Percentiles rank a stretch among this genome's conserved stretches.
phyloP scores from a whole-genome alignment of 2,888 invertebrate species.

The Rhingia rostrata region DNA sequence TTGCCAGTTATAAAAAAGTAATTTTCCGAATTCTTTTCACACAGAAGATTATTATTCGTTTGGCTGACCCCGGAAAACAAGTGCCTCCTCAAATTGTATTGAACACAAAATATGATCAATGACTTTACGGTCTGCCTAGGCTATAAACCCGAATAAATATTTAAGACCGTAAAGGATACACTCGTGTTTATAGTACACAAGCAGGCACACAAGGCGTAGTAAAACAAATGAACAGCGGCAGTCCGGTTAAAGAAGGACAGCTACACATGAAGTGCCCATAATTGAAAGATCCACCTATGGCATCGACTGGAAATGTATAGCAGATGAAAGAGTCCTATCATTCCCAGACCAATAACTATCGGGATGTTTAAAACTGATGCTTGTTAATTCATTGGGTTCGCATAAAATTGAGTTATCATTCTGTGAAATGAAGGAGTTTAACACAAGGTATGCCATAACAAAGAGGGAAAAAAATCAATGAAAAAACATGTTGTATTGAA shows the following conservation, averaged over 20 bases:
- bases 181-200: conserved; percentile 40
- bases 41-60: conserved; percentile 54
- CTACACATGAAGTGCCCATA: conserved; percentile 52
- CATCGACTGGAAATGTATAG: conserved; percentile 57
- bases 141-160: conserved; percentile 70
- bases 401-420: conserved; percentile 56
- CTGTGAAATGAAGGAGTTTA: conserved; percentile 8
- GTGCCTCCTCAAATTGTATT: conserved; percentile 57
- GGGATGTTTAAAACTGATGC: background rate
- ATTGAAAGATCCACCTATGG: conserved; percentile 67
- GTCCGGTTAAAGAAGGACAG: background rate
- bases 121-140: conserved; percentile 63
- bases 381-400: conserved; percentile 27
- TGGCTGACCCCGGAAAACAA: conserved; percentile 18
- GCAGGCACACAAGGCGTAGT: conserved; percentile 30
- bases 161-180: conserved; percentile 56
- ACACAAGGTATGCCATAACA: conserved; percentile 4
- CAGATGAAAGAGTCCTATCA: conserved; percentile 48
- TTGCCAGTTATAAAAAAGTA: conserved; percentile 49
- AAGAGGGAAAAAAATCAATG: conserved; percentile 19
- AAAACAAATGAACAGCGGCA: conserved; percentile 8
- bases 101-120: conserved; percentile 70
- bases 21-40: conserved; percentile 35
- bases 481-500: conserved; percentile 11
- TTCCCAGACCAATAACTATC: conserved; percentile 30